Base-by-base conservation (phyloP, 1,140 invertebrate genomes). In the Caenorhabditis brenneri region DNA sequence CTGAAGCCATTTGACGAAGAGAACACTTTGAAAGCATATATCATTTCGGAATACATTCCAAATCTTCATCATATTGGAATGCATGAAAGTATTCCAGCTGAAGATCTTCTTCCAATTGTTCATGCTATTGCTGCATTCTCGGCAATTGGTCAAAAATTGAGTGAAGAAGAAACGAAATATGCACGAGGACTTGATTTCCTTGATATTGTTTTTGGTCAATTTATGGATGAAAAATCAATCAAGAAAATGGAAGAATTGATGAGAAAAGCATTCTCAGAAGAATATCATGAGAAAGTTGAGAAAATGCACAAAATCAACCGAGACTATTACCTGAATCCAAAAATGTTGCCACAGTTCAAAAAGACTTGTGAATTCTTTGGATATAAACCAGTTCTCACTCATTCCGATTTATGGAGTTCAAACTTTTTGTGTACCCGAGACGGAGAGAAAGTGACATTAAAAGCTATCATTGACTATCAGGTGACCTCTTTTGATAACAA, bases 351-450 rank as follows among this genome's bases (percentile, higher is more conserved):
- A 5, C 42, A 74, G 15, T 74, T 74, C 65, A 74, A 74, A 9
- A 74, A 74, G 0, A 74, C 65, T 42, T 74, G 65, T n/a, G 22
- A 74, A 24, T 74, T 74, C 65, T 74, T 74, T 24, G 65, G 65
- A 22, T 74, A 74, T 42, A n/a, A 74, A 42, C 65, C 65, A 74
- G 65, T 74, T 42, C 36, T 74, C 65, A 74, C 65, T 42, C 65
- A 74, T 74, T 74, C 65, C 9, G 65, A 74, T 15, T 74, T 74
- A n/a, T 74, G 65, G 65, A 74, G 65, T 42, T 39, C 65, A 1
- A 74, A 74, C 65, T 74, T 74, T 46, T 74, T 74, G n/a, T 74
- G 65, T n/a, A 46, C n/a, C 4, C 19, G 22, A 24, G 65, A 74
- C 10, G 65, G 65, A 24, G 65, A 74, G 7, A 74, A 42, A 42